Conservation (phyloP, 2,113 vertebrate species). For the Oophaga pumilio region DNA sequence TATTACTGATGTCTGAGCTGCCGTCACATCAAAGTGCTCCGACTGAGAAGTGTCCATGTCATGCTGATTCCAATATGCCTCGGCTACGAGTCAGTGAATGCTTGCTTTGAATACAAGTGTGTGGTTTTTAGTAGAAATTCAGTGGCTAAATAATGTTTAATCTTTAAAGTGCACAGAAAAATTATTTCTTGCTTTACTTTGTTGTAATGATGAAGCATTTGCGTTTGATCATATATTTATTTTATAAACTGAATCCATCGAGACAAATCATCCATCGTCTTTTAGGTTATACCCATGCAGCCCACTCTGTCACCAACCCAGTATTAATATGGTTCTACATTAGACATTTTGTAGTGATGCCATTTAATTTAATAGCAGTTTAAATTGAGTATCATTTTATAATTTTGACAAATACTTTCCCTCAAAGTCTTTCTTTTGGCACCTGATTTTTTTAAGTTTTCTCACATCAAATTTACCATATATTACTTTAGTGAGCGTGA, state of each 20-base stretch:
- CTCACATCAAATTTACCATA: too few relatives aligned
- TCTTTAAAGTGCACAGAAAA: not conserved
- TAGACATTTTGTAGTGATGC: too few relatives aligned
- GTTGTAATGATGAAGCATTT: not conserved
- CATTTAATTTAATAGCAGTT: not conserved
- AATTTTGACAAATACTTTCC: not conserved
- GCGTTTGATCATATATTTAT: not conserved
- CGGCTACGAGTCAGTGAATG: not conserved
- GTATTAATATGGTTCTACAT: not conserved
- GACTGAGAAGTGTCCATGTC: slow-evolving; percentile 17
- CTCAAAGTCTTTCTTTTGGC: too few relatives aligned
- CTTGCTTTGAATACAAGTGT: not conserved
- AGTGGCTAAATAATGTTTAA: not conserved
- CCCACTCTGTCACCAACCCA: not conserved
- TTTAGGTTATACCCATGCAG: not conserved
- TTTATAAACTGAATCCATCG: not conserved
- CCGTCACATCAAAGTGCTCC: slow-evolving; percentile 30
- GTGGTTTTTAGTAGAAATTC: not conserved
- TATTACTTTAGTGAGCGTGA: too few relatives aligned
- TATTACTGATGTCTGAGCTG: slow-evolving; percentile 32
- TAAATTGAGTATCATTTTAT: not conserved
- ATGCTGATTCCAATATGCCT: slow-evolving; percentile 28
- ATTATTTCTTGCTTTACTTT: not conserved
- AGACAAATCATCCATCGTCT: not conserved
- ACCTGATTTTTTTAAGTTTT: too few relatives aligned